These are phyloP conservation scores for Stegostoma tigrinum DNA, from an alignment of 2,113 vertebrate genomes.

Conservation along the genomic window DNA sequence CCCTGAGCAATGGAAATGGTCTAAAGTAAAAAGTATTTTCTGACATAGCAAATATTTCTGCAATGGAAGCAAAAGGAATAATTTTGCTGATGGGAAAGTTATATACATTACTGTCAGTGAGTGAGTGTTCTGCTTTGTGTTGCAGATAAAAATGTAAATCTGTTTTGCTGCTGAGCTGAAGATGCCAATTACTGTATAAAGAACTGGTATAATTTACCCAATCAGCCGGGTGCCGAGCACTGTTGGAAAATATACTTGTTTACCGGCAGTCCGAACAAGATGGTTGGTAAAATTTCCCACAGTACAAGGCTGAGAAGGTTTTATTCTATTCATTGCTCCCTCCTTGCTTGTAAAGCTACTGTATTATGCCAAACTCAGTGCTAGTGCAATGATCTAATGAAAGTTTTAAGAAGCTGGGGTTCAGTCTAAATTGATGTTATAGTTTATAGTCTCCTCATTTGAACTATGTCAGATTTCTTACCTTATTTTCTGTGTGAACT, in stretches of 20 bases:
- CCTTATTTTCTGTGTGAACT: background rate
- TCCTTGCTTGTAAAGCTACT: background rate
- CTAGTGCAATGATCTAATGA: background rate
- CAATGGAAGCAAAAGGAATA: background rate
- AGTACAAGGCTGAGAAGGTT: background rate
- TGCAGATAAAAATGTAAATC: background rate
- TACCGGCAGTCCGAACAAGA: background rate
- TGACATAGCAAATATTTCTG: background rate
- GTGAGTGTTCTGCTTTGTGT: background rate
- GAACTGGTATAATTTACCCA: background rate
- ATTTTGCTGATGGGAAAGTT: background rate
- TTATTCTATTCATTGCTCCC: background rate
- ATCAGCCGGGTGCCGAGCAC: background rate
- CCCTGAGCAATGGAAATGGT: background rate
- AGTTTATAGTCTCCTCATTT: background rate
- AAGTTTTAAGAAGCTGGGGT: background rate
- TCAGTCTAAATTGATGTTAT: background rate
- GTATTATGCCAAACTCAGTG: too few relatives aligned
- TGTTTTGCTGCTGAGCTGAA: background rate
- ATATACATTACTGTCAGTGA: background rate
- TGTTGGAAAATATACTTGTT: background rate
- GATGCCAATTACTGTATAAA: background rate
- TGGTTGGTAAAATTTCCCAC: background rate
- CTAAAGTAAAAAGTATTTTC: background rate
- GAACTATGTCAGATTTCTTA: background rate